These are phyloP conservation scores for Torymus aiolomorphi DNA, from an alignment of 2,888 invertebrate genomes.

Conservation along the genomic window DNA sequence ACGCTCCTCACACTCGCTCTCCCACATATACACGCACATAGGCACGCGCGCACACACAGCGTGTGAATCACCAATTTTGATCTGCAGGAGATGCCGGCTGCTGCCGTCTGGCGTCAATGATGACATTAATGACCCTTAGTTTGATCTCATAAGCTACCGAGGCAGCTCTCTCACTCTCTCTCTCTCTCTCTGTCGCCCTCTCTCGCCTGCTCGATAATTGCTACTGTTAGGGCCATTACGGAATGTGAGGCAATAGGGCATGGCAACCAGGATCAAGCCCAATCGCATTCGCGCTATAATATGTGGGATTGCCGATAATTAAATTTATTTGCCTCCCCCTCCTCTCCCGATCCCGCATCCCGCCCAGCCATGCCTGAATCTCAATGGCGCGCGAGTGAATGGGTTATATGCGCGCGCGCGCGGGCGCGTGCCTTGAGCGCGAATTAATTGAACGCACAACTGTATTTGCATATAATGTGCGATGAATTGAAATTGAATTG, in stretches of 20 bases:
- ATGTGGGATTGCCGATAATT: conserved; percentile 35
- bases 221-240: conserved; percentile 44
- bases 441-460: too few species aligned
- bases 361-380: too few species aligned
- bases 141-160: conserved; percentile 49
- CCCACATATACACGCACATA: too few species aligned
- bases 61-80: conserved; percentile 41
- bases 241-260: conserved; percentile 45
- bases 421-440: too few species aligned
- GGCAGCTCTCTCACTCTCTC: background rate
- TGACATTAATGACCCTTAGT: conserved; percentile 54
- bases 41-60: background rate
- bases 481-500: too few species aligned
- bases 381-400: too few species aligned
- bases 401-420: too few species aligned
- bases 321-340: conserved; percentile 31
- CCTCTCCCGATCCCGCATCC: too few species aligned
- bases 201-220: conserved; percentile 45
- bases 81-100: conserved; percentile 29
- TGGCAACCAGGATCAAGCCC: conserved; percentile 33
- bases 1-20: too few species aligned
- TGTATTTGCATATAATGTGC: too few species aligned
- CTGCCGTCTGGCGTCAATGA: conserved; percentile 29
- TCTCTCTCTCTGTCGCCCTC: background rate
- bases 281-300: conserved; percentile 37